Evolutionary conservation across 2,888 invertebrate genomes (phyloP).

Genomic region (Melieria omissa): DNA sequence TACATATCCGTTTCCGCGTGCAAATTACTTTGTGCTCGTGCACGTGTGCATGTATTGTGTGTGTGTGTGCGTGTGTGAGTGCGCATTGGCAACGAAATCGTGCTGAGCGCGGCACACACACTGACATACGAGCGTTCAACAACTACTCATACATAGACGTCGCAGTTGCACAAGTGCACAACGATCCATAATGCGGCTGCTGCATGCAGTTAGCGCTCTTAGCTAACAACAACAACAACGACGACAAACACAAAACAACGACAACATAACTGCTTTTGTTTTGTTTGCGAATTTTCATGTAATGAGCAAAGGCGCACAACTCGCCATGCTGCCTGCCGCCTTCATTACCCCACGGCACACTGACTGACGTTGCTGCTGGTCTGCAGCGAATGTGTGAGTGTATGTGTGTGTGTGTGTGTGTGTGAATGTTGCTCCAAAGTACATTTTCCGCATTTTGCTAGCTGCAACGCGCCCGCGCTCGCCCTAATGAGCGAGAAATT

Average conservation of each 20-base stretch:
- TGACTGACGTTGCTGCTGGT: not conserved
- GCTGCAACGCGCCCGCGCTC: no score
- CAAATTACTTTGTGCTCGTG: not conserved
- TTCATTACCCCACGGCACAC: not conserved
- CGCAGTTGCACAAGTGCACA: not conserved
- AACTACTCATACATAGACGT: not conserved
- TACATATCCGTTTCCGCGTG: slow-evolving; percentile 21
- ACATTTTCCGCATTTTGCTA: no score
- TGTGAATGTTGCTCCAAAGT: no score
- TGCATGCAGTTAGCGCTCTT: not conserved
- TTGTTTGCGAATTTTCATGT: slow-evolving; percentile 29
- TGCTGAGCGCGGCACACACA: not conserved
- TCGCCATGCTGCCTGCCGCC: slow-evolving; percentile 53
- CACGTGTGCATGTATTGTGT: not conserved
- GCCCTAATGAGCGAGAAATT: no score
- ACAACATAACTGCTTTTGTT: slow-evolving; percentile 12
- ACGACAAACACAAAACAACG: not conserved
- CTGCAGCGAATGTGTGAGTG: not conserved
- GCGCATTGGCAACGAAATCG: not conserved
- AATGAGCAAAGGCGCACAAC: slow-evolving; percentile 44
- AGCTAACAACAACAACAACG: not conserved
- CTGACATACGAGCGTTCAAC: no score
- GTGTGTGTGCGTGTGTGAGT: not conserved
- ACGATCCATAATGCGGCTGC: not conserved
- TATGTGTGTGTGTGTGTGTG: no score